Percentiles rank a stretch among this genome's conserved stretches.
These are phyloP conservation scores for Setipinna tenuifilis DNA, from an alignment of 2,797 vertebrate genomes.

Conservation along the genomic window DNA sequence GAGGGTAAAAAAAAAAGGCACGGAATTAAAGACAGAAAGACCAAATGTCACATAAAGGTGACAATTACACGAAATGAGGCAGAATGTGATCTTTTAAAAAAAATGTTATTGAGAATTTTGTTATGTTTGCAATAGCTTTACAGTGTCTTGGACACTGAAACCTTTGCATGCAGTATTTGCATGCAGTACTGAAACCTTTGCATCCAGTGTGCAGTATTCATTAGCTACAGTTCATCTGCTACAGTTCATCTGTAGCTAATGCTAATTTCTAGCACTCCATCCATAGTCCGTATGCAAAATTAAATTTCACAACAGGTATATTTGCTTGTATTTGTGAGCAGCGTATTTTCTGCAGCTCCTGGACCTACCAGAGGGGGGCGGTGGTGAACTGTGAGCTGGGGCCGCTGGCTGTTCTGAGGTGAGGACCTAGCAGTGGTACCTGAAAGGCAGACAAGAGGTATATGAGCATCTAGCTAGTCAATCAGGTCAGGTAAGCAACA, in stretches of 20 bases:
- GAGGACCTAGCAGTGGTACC: conserved; percentile 81
- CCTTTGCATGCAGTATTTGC: too few relatives aligned
- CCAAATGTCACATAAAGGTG: neutral
- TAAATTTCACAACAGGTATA: neutral
- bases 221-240: neutral
- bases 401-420: conserved; percentile 72
- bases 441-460: conserved; percentile 52
- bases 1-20: neutral
- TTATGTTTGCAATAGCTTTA: too few relatives aligned
- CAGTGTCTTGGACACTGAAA: too few relatives aligned
- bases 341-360: conserved; percentile 37
- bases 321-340: neutral
- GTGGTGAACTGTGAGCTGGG: conserved; percentile 88
- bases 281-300: neutral
- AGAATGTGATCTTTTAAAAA: neutral
- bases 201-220: too few relatives aligned
- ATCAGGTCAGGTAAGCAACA: neutral
- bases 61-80: neutral
- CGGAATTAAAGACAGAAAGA: neutral
- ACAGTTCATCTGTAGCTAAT: neutral
- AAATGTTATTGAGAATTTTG: too few relatives aligned
- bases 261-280: neutral
- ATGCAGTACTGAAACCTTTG: too few relatives aligned
- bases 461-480: neutral
- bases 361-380: conserved; percentile 81